Conservation (phyloP, 2,888 invertebrate genomes). For the Sphecodes monilicornis region DNA sequence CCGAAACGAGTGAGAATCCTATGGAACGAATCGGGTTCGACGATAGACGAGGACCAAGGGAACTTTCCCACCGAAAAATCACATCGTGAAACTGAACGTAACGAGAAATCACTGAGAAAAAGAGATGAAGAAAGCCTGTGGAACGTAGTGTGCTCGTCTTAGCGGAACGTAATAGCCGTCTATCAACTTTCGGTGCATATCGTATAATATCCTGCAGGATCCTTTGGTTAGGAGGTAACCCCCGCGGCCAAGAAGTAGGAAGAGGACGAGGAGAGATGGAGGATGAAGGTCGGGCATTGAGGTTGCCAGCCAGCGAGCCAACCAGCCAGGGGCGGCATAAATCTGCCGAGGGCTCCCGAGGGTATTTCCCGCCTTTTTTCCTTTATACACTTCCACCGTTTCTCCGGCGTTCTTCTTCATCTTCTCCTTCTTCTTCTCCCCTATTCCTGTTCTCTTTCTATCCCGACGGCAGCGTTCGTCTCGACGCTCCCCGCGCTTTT, state of each 20-base stretch:
- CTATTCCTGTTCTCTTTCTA: conserved; percentile 21
- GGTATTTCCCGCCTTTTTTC: conserved; percentile 79
- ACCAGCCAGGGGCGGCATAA: conserved; percentile 79
- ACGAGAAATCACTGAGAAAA: conserved; percentile 15
- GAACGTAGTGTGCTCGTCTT: conserved; percentile 70
- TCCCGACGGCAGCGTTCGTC: conserved; percentile 10
- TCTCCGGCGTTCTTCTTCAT: conserved; percentile 25
- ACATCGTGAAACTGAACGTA: conserved; percentile 42
- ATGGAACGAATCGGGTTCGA: conserved; percentile 9
- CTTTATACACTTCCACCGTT: conserved; percentile 55
- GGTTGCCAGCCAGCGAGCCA: conserved; percentile 70
- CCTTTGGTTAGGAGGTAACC: conserved; percentile 69
- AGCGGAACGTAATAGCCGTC: conserved; percentile 81
- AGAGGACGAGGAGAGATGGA: conserved; percentile 41
- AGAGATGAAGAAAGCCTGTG: conserved; percentile 46
- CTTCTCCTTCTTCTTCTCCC: conserved; percentile 42
- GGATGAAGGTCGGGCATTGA: conserved; percentile 59
- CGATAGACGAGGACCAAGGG: conserved; percentile 52
- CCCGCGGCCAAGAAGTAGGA: conserved; percentile 36
- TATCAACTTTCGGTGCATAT: conserved; percentile 80
- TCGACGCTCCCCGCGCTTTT: conserved; percentile 25
- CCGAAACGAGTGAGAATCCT: conserved; percentile 21
- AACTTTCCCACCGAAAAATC: conserved; percentile 56
- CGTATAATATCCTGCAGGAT: conserved; percentile 81
- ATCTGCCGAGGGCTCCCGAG: conserved; percentile 83